Base-by-base conservation (phyloP, 92 coral and sea anemone genomes). In the Diadumene lineata region DNA sequence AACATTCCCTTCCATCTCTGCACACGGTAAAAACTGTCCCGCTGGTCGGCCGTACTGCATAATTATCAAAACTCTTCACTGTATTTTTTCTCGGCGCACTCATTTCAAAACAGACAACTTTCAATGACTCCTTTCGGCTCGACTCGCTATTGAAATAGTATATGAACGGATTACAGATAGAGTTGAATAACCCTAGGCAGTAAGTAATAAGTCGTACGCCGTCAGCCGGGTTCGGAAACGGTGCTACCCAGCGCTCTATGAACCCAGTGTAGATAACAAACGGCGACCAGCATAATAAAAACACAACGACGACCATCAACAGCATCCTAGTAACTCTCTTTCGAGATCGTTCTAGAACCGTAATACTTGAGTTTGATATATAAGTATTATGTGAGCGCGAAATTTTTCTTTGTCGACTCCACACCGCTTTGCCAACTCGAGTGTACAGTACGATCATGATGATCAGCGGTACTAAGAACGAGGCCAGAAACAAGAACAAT, bases 161-260 rank as follows among this genome's bases (percentile, higher is more conserved):
- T 26, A 91, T 91, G 51, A 87, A 86, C 24, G 97, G 97, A 21
- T 91, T 91, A 56, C 97, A 91, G 1, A 82, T 81, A 0, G 97
- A 91, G 86, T 91, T 91, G 56, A 82, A 85, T 2, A 87, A 83
- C 7, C 97, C 97, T 1, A 88, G 0, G n/a, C 72, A 82, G 60
- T 91, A 91, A 7, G 80, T 55, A 22, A 91, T 65, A 19, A 87
- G 58, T 44, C 97, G 86, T 28, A 74, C 69, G 1, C 79, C 55
- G 23, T 91, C 97, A 13, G 90, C 78, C 16, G 97, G 97, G 67
- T 91, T 91, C 10, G 97, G 97, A 43, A 91, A 91, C 7, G 88
- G 78, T 0, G 97, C 97, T 0, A 91, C 92, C 69, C 76, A 91
- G 10, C 87, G 79, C 64, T 91, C 97, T 29, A 91, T 85, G 57